These are phyloP conservation scores for Gallinago solitaria DNA, from an alignment of 2,797 vertebrate species.

Conservation along the genomic window DNA sequence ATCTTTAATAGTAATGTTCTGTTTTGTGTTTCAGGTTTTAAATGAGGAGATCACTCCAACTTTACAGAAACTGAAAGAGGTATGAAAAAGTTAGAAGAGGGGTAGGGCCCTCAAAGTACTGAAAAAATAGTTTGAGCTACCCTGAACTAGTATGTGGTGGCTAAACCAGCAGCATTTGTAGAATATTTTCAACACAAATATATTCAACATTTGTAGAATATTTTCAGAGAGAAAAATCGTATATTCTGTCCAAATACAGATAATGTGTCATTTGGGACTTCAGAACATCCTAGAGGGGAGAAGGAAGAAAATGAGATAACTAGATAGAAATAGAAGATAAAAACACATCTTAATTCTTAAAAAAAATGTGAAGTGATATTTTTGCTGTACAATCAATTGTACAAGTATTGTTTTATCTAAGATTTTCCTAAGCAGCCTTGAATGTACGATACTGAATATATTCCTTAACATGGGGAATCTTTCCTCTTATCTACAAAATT, in stretches of 20 bases:
- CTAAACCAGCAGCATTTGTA: neutral
- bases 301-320: neutral
- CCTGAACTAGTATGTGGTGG: neutral
- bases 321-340: neutral
- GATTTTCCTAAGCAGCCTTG: neutral
- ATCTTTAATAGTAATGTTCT: neutral
- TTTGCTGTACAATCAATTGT: neutral
- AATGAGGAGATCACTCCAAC: slow-evolving; percentile 94
- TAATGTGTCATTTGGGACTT: neutral
- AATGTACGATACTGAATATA: neutral
- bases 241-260: neutral
- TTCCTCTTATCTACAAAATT: neutral
- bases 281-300: neutral
- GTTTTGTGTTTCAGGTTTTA: slow-evolving; percentile 82
- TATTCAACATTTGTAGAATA: neutral
- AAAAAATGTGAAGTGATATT: neutral
- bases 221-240: neutral
- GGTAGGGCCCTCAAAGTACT: neutral
- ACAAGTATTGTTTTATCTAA: neutral
- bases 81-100: slow-evolving; percentile 40
- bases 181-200: neutral
- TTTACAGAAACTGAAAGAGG: slow-evolving; percentile 92
- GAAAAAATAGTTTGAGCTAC: neutral
- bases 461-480: neutral
- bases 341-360: neutral